Evolutionary conservation across 1,140 invertebrate species (phyloP).

Genomic region (Aphaenogaster floridana): DNA sequence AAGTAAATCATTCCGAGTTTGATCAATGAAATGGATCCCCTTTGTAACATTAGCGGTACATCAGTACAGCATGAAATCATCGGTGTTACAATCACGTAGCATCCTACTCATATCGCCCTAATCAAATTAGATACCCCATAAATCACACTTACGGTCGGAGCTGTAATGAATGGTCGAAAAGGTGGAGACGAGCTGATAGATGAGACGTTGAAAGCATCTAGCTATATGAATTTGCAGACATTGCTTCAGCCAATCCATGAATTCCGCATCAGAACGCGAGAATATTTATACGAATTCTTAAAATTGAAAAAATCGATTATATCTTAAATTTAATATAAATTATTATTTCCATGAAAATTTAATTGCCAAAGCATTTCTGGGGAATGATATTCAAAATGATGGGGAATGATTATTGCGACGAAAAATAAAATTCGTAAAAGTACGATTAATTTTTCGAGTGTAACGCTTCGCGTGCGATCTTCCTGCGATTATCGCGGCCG

Average conservation of each 20-base stretch:
- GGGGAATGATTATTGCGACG: background rate
- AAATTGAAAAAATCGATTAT: background rate
- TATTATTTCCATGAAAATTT: background rate
- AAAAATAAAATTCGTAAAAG: background rate
- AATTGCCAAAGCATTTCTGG: background rate
- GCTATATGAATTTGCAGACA: background rate
- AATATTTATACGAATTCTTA: background rate
- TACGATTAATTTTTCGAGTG: slow-evolving; percentile 11
- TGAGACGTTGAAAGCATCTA: slow-evolving; percentile 14
- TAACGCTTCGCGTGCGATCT: background rate
- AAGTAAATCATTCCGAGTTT: slow-evolving; percentile 61
- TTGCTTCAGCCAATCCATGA: background rate
- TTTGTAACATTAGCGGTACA: slow-evolving; percentile 69
- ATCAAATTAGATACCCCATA: slow-evolving; percentile 64
- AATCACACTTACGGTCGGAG: slow-evolving; percentile 65
- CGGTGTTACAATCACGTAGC: slow-evolving; percentile 50
- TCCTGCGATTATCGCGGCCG: background rate
- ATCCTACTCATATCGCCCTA: slow-evolving; percentile 38
- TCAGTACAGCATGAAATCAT: slow-evolving; percentile 60
- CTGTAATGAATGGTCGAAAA: slow-evolving; percentile 51
- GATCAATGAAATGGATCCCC: slow-evolving; percentile 68
- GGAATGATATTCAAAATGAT: background rate
- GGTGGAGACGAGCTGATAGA: slow-evolving; percentile 48
- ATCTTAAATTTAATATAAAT: background rate
- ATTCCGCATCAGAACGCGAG: background rate